Evolutionary conservation across 2,113 vertebrate genomes (phyloP).

Genomic region (Halichoeres trimaculatus): DNA sequence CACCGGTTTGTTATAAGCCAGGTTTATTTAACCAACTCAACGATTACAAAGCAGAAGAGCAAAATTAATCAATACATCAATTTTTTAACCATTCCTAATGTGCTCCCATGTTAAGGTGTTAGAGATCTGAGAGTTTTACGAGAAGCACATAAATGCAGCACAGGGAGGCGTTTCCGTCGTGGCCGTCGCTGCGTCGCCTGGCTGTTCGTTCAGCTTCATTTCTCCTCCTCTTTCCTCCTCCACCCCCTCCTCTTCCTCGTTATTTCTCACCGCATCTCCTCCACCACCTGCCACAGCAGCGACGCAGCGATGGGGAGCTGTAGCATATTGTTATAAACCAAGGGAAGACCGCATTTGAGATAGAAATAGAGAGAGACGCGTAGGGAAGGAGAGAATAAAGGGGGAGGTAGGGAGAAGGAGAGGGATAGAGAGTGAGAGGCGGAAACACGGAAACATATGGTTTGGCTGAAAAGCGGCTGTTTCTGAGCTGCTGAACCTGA

Average conservation of each 20-base stretch:
- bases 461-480: constrained; percentile 46
- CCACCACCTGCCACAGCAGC: constrained; percentile 63
- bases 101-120: too few species aligned
- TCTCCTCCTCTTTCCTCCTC: constrained; percentile 22
- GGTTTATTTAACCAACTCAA: too few species aligned
- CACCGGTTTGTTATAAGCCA: too few species aligned
- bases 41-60: too few species aligned
- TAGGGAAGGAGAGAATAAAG: constrained; percentile 1
- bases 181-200: constrained; percentile 46
- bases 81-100: too few species aligned
- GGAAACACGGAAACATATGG: constrained; percentile 72
- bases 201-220: constrained; percentile 7
- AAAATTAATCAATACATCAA: too few species aligned
- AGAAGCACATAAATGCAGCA: constrained; percentile 64
- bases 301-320: constrained; percentile 64
- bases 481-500: constrained; percentile 21
- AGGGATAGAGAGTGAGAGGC: constrained; percentile 22
- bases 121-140: constrained; percentile 32
- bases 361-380: not conserved
- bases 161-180: constrained; percentile 69
- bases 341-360: not conserved
- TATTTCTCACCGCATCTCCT: constrained; percentile 62
- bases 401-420: not conserved
- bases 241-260: constrained; percentile 45
- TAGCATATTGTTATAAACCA: constrained; percentile 8